Base-by-base conservation (phyloP, 2,888 invertebrate genomes). In the Callimorpha dominula region DNA sequence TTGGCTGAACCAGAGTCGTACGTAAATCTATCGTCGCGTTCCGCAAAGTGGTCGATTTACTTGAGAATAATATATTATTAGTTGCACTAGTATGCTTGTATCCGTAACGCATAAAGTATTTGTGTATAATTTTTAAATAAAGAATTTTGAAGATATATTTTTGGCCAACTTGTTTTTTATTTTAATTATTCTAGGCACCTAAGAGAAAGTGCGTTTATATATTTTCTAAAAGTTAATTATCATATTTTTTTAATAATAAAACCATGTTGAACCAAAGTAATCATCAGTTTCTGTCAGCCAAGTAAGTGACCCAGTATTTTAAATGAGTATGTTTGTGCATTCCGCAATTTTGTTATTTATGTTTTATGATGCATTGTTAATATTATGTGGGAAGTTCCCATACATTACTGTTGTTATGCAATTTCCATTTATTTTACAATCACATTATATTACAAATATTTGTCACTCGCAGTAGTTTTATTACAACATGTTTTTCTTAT, bases 331-430 rank as follows among this genome's bases (percentile, higher is more conserved):
- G 63, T 69, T 46, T 43, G 57, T 49, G 72, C 42, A 1, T 74
- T 54, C 81, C 73, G 78, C 74, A 73, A 79, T 68, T 70, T 69
- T 70, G 74, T 77, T 76, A 70, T 74, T 75, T 0, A 0, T 49
- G 43, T 69, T 65, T 74, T 57, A 77, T 80, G 68, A 68, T 68
- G 66, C 68, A 76, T 78, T 78, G 73, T 81, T 73, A 52, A 71
- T 14, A 3, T 20, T 49, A 68, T 71, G 72, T 76, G 84, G 70
- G 74, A 82, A 74, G 42, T 80, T 82, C 81, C 70, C 81, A 83
- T 70, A 72, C 75, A 72, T 66, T 73, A 78, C 46, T 65, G 40
- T 68, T 9, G 17, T 31, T 72, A 70, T 75, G 52, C 31, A 15
- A 76, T 78, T 73, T 67, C 17, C 54, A 63, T 74, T 65, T 68